Percentiles rank a stretch among this genome's conserved stretches.
Conservation (phyloP, 2,888 invertebrate genomes). For the Physocephala rufipes region DNA sequence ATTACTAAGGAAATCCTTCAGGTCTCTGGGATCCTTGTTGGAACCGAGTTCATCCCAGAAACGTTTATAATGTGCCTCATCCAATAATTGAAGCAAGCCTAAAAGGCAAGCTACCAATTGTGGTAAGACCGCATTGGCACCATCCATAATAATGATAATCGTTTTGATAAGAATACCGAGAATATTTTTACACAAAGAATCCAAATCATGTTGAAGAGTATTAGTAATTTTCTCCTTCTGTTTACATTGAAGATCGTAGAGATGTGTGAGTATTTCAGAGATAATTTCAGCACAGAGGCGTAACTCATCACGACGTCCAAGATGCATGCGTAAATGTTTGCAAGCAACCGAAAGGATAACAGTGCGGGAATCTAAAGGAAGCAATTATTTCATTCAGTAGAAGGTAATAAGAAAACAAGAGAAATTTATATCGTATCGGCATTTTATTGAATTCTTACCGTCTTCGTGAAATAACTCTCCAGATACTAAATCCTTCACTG, state of each 20-base stretch:
- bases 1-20: slow-evolving; percentile 86
- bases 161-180: slow-evolving; percentile 88
- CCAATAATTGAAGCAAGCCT: slow-evolving; percentile 84
- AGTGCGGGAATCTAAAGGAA: slow-evolving; percentile 80
- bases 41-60: slow-evolving; percentile 82
- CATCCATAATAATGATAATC: slow-evolving; percentile 82
- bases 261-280: slow-evolving; percentile 78
- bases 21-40: slow-evolving; percentile 75
- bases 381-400: neutral
- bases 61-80: slow-evolving; percentile 86
- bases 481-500: slow-evolving; percentile 82
- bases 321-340: slow-evolving; percentile 83
- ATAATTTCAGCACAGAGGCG: slow-evolving; percentile 86
- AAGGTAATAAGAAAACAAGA: neutral
- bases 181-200: slow-evolving; percentile 81
- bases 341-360: slow-evolving; percentile 85
- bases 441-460: slow-evolving; percentile 64
- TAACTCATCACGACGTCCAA: slow-evolving; percentile 83
- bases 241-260: slow-evolving; percentile 68
- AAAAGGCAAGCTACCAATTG: slow-evolving; percentile 87
- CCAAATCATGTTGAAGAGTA: slow-evolving; percentile 78
- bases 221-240: slow-evolving; percentile 67
- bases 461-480: slow-evolving; percentile 79
- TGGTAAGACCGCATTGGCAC: slow-evolving; percentile 74
- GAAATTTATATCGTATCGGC: neutral